A percentile compares a stretch with the other conserved stretches of the same genome.
Evolutionary conservation across 2,797 vertebrate genomes (phyloP).

Genomic region (Megaceryle alcyon): DNA sequence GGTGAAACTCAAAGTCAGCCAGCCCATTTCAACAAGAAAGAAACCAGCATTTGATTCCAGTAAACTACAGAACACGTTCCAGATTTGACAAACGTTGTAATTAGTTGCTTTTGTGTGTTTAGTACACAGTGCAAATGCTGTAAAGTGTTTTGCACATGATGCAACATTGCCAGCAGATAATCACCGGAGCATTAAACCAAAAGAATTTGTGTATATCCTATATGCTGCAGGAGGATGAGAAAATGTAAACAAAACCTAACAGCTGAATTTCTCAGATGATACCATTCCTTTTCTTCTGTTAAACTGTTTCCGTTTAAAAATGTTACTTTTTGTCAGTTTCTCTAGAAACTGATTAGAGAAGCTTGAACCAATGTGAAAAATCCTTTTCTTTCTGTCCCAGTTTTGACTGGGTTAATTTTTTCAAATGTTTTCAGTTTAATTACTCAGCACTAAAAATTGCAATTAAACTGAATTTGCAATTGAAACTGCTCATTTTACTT

Average conservation of each 20-base stretch:
- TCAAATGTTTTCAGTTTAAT: constrained; percentile 65
- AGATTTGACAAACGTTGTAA: constrained; percentile 35
- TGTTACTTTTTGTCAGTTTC: constrained; percentile 18
- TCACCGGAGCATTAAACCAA: constrained; percentile 63
- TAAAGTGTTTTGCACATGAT: constrained; percentile 60
- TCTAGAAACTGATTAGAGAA: constrained; percentile 18
- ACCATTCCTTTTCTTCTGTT: constrained; percentile 10
- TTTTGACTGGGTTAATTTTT: constrained; percentile 40
- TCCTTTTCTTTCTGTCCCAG: constrained; percentile 37
- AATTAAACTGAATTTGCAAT: constrained; percentile 73
- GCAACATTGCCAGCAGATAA: constrained; percentile 60
- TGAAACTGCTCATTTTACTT: constrained; percentile 68
- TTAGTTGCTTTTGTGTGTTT: constrained; percentile 61
- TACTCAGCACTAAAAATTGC: constrained; percentile 69
- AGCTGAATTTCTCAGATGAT: constrained; percentile 36
- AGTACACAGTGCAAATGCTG: constrained; percentile 31
- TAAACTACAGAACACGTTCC: not conserved
- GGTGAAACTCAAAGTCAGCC: constrained; percentile 10
- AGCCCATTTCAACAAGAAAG: not conserved
- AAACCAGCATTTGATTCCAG: constrained; percentile 21
- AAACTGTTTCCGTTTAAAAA: constrained; percentile 25
- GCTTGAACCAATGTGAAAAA: not conserved
- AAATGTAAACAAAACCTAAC: constrained; percentile 61
- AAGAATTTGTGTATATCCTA: constrained; percentile 60
- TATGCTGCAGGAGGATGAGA: constrained; percentile 49